A percentile compares a stretch with the other conserved stretches of the same genome.
phyloP scores from a whole-genome alignment of 2,888 invertebrate genomes.

The Orchestes rusci region DNA sequence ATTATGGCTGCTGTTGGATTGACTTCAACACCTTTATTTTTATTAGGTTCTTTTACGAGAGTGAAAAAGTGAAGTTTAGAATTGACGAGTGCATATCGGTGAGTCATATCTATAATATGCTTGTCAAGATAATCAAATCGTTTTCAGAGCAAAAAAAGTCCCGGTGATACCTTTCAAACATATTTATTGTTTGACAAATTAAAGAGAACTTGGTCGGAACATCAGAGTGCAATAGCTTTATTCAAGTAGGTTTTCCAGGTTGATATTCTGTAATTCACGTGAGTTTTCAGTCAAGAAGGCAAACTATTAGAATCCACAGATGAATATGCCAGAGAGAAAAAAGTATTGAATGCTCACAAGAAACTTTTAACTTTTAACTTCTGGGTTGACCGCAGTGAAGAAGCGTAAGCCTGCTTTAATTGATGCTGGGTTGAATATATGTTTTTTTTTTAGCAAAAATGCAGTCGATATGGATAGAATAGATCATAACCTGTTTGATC shows the following conservation, averaged over 20 bases:
- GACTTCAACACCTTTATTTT: conserved; percentile 61
- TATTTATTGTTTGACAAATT: conserved; percentile 28
- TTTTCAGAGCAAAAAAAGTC: conserved; percentile 28
- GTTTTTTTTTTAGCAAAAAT: conserved; percentile 31
- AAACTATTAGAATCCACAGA: conserved; percentile 26
- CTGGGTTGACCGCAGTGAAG: conserved; percentile 37
- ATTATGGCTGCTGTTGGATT: conserved; percentile 60
- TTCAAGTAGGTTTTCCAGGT: conserved; percentile 27
- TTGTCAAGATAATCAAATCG: conserved; percentile 1
- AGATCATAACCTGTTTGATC: conserved; percentile 36
- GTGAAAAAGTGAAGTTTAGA: conserved; percentile 34
- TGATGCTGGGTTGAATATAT: no score
- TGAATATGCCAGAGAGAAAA: conserved; percentile 29
- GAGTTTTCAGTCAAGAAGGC: conserved; percentile 28
- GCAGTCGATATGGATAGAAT: conserved; percentile 33
- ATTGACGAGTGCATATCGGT: conserved; percentile 35
- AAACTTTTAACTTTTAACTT: conserved; percentile 38
- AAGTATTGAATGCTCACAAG: conserved; percentile 32
- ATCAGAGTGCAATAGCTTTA: conserved; percentile 25
- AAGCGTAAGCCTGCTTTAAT: conserved; percentile 39
- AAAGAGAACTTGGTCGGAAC: conserved; percentile 29
- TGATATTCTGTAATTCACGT: conserved; percentile 1
- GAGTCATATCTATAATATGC: conserved; percentile 10
- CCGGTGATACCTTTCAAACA: conserved; percentile 29
- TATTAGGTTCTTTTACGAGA: conserved; percentile 41